Evolutionary conservation across 2,888 invertebrate species (phyloP).

Genomic region (Portevinia maculata): DNA sequence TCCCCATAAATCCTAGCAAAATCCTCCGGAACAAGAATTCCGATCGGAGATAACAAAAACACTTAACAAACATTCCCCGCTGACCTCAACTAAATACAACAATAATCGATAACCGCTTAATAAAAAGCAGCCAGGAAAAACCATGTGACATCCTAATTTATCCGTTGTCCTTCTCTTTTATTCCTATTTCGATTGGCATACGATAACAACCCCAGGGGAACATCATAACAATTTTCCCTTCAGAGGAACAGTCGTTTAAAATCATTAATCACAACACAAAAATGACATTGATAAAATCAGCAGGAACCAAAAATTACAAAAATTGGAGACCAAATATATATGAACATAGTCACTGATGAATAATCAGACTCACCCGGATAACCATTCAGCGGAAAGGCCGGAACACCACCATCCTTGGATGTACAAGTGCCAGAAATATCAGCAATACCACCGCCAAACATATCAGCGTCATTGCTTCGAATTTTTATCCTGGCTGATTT

Average conservation of each 20-base stretch:
- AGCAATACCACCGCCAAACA: constrained; percentile 16
- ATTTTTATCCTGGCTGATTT: constrained; percentile 47
- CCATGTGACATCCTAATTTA: constrained; percentile 59
- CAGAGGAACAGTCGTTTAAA: constrained; percentile 10
- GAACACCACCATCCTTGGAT: constrained; percentile 29
- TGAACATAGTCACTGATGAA: constrained; percentile 52
- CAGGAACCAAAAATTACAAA: constrained; percentile 46
- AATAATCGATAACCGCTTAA: constrained; percentile 65
- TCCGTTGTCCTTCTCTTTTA: not conserved
- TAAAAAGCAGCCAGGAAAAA: no score
- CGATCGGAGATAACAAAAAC: constrained; percentile 32
- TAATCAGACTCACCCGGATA: constrained; percentile 69
- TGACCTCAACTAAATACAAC: constrained; percentile 36
- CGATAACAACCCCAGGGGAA: constrained; percentile 39
- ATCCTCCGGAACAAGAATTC: constrained; percentile 16
- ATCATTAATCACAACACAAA: constrained; percentile 64
- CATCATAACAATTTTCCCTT: not conserved
- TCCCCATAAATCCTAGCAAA: not conserved
- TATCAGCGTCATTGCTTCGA: constrained; percentile 26
- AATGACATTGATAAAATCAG: constrained; percentile 46
- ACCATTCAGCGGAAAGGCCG: constrained; percentile 50
- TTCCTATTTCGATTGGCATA: constrained; percentile 13
- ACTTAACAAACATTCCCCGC: constrained; percentile 16
- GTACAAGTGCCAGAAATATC: constrained; percentile 52
- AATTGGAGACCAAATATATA: not conserved